Evolutionary conservation across 2,888 invertebrate genomes (phyloP).

Genomic region (Cheilosia scutellata): DNA sequence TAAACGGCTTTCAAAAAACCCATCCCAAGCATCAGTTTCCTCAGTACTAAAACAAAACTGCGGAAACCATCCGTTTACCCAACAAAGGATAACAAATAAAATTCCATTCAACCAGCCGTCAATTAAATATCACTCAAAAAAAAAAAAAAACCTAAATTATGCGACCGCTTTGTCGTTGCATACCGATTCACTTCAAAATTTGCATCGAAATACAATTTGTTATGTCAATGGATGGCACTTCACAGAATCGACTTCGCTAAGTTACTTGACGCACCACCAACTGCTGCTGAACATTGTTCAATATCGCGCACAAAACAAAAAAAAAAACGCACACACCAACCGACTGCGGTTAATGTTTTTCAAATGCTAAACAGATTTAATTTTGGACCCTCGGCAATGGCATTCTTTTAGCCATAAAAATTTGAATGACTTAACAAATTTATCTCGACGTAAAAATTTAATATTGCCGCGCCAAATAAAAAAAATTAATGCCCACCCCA

Average conservation of each 20-base stretch:
- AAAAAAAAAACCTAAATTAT: conserved; percentile 2
- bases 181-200: conserved; percentile 53
- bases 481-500: conserved; percentile 14
- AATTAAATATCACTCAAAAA: conserved; percentile 60
- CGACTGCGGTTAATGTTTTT: conserved; percentile 83
- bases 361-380: conserved; percentile 80
- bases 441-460: conserved; percentile 68
- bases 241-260: conserved; percentile 39
- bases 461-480: conserved; percentile 50
- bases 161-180: conserved; percentile 23
- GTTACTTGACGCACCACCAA: conserved; percentile 52
- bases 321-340: conserved; percentile 17
- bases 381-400: conserved; percentile 40
- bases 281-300: conserved; percentile 47
- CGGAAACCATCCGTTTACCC: neutral
- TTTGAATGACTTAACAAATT: conserved; percentile 71
- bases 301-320: conserved; percentile 20
- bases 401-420: conserved; percentile 61
- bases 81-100: conserved; percentile 19
- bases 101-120: conserved; percentile 48
- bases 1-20: neutral
- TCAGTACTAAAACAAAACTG: neutral
- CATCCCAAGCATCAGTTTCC: neutral
- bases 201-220: conserved; percentile 73
- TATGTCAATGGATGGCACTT: conserved; percentile 67